phyloP scores from a whole-genome alignment of 2,797 vertebrate species.

The Cygnus olor region DNA sequence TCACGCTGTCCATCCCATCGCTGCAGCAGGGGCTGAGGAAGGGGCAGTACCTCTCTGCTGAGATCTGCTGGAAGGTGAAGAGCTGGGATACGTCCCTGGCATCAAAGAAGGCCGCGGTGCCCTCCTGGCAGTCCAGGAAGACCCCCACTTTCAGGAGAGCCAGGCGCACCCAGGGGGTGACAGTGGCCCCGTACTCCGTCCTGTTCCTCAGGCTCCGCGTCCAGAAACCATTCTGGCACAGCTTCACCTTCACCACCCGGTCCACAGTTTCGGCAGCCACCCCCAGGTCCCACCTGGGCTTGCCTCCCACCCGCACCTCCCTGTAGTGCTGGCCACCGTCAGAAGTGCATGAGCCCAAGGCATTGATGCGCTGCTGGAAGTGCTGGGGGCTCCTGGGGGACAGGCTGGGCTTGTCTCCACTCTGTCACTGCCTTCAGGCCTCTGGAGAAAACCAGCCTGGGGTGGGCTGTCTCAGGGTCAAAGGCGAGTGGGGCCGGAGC shows the following conservation, averaged over 20 bases:
- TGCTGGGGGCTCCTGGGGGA: constrained; percentile 70
- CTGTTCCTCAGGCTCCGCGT: constrained; percentile 82
- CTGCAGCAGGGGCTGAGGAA: constrained; percentile 91
- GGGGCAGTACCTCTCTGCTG: constrained; percentile 79
- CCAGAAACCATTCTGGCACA: constrained; percentile 88
- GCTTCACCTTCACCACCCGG: constrained; percentile 79
- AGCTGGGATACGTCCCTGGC: constrained; percentile 84
- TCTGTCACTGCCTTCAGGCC: constrained; percentile 83
- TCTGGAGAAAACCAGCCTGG: constrained; percentile 82
- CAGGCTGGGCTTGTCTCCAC: constrained; percentile 25
- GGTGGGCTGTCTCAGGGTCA: constrained; percentile 85
- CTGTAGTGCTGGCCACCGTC: constrained; percentile 84
- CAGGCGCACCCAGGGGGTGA: constrained; percentile 84
- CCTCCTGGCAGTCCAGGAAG: constrained; percentile 84
- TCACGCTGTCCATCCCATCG: constrained; percentile 68
- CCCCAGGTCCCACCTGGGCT: constrained; percentile 89
- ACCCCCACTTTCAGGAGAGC: constrained; percentile 77
- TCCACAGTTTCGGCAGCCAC: constrained; percentile 82
- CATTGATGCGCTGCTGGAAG: constrained; percentile 86
- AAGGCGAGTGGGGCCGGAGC: constrained; percentile 83
- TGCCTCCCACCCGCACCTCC: constrained; percentile 87
- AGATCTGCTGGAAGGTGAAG: constrained; percentile 80
- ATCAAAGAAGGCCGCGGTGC: constrained; percentile 84
- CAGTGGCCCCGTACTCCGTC: constrained; percentile 80
- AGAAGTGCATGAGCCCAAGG: constrained; percentile 81